Evolutionary conservation across 2,888 invertebrate species (phyloP).

Genomic region (Heteropelma amictum): DNA sequence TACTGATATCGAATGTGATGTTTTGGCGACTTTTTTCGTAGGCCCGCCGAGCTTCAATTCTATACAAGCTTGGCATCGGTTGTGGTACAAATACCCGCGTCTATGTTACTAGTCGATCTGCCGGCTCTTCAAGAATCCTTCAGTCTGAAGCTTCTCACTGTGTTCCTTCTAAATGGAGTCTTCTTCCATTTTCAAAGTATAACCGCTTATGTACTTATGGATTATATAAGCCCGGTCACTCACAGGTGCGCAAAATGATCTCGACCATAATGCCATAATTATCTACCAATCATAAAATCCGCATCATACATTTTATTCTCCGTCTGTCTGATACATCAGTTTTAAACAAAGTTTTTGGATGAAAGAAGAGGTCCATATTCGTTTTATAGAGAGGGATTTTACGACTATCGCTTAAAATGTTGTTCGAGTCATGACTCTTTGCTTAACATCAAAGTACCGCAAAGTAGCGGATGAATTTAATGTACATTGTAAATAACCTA

Average conservation of each 20-base stretch:
- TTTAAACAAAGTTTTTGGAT: too few relatives aligned
- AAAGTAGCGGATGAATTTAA: too few relatives aligned
- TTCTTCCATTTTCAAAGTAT: constrained; percentile 91
- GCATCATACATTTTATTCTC: too few relatives aligned
- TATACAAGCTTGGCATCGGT: constrained; percentile 87
- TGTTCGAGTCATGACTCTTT: too few relatives aligned
- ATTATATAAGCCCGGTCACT: constrained; percentile 88
- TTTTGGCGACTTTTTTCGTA: constrained; percentile 73
- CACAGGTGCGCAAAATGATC: constrained; percentile 81
- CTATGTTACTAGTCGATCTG: constrained; percentile 84
- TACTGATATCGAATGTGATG: too few relatives aligned
- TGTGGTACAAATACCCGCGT: constrained; percentile 85
- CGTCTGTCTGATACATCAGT: too few relatives aligned
- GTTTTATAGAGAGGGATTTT: too few relatives aligned
- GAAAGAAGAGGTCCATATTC: too few relatives aligned
- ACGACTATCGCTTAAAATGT: too few relatives aligned
- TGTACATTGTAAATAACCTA: too few relatives aligned
- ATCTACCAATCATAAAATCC: background rate
- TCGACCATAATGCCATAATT: background rate
- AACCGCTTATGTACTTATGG: constrained; percentile 88
- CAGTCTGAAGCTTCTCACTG: constrained; percentile 79
- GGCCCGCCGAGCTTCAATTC: constrained; percentile 88
- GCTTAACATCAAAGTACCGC: too few relatives aligned
- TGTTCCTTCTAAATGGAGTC: constrained; percentile 84
- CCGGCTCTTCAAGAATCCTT: constrained; percentile 79